Evolutionary conservation across 2,113 vertebrate genomes (phyloP).

Genomic region (Dromaius novaehollandiae): DNA sequence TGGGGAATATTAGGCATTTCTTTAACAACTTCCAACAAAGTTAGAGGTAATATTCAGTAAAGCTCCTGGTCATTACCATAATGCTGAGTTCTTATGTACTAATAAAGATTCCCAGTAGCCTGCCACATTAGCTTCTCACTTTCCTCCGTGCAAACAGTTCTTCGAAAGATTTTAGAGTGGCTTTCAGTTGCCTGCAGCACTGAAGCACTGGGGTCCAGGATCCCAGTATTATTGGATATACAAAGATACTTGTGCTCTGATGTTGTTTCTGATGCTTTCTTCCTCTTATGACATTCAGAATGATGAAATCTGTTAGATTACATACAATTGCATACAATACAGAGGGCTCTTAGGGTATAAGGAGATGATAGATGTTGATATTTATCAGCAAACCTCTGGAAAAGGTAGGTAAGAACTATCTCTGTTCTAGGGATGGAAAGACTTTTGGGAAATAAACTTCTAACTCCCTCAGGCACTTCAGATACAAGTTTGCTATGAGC

Average conservation of each 20-base stretch:
- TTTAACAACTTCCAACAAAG: neutral
- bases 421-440: neutral
- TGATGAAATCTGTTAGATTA: neutral
- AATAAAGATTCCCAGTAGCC: neutral
- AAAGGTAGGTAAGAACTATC: neutral
- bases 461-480: neutral
- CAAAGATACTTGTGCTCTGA: neutral
- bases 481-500: neutral
- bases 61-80: neutral
- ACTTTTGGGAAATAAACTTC: neutral
- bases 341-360: neutral
- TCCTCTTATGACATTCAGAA: neutral
- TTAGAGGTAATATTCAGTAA: neutral
- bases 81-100: neutral
- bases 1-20: neutral
- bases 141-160: neutral
- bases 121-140: neutral
- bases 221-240: neutral
- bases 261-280: neutral
- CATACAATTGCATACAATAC: neutral
- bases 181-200: neutral
- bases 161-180: neutral
- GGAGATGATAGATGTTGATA: neutral
- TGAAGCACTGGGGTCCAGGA: neutral
- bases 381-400: neutral